phyloP scores from a whole-genome alignment of 2,888 invertebrate genomes.

The Hemicrepidius hirtus region DNA sequence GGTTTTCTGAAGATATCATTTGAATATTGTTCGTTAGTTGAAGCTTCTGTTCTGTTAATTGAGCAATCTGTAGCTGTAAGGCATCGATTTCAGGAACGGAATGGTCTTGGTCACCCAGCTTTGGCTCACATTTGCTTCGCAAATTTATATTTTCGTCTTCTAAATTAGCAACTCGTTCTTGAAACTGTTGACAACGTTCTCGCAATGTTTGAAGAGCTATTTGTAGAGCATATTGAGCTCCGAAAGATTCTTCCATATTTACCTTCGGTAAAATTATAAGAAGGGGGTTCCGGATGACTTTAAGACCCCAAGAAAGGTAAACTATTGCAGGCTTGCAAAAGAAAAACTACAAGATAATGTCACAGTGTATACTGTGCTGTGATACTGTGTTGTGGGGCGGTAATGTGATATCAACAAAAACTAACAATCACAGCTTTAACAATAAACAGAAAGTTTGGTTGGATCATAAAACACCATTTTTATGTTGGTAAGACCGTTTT shows the following conservation, averaged over 20 bases:
- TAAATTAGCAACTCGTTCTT: conserved; percentile 80
- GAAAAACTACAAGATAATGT: too few species aligned
- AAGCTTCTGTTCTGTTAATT: conserved; percentile 83
- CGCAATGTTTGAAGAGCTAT: conserved; percentile 88
- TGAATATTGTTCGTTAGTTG: conserved; percentile 85
- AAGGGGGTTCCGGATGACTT: too few species aligned
- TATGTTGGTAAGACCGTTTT: too few species aligned
- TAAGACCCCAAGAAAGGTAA: too few species aligned
- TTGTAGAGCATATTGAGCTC: conserved; percentile 78
- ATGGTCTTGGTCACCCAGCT: conserved; percentile 54
- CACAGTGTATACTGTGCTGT: too few species aligned
- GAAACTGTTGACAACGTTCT: conserved; percentile 85
- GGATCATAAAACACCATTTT: too few species aligned
- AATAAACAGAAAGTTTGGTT: too few species aligned
- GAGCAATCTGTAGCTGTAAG: conserved; percentile 79
- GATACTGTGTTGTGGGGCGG: too few species aligned
- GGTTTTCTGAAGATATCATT: conserved; percentile 89
- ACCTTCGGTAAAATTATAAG: too few species aligned
- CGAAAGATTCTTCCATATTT: conserved; percentile 67
- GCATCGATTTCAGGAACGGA: conserved; percentile 70
- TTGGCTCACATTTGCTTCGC: conserved; percentile 70
- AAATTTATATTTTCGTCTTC: conserved; percentile 86
- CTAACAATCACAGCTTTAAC: too few species aligned
- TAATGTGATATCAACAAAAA: too few species aligned
- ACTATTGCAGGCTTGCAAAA: too few species aligned